Percentiles rank a stretch among this genome's conserved stretches.
Evolutionary conservation across 53 echinoderm and acorn worm species (phyloP).

Genomic region (Arbacia lixula): DNA sequence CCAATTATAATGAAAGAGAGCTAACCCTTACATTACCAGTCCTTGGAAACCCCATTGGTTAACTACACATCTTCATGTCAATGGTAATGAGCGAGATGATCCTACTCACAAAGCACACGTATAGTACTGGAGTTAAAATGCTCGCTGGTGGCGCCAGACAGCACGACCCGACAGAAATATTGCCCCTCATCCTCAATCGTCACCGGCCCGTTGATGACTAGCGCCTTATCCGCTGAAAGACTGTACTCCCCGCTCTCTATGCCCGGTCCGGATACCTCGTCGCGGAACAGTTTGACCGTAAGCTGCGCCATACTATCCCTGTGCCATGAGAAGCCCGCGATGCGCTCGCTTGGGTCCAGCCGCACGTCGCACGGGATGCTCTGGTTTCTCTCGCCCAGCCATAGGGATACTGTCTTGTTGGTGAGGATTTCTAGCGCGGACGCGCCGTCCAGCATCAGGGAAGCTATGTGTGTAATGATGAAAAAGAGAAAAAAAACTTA

Average conservation of each 20-base stretch:
- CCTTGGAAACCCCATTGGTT: too few species aligned
- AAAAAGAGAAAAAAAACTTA: not conserved
- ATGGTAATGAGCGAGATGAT: too few species aligned
- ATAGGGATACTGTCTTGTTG: conserved; percentile 24
- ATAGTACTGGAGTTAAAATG: conserved; percentile 30
- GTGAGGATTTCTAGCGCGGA: conserved; percentile 35
- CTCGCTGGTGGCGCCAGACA: not conserved
- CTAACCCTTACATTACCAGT: too few species aligned
- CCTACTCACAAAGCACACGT: conserved; percentile 35
- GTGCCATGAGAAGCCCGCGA: conserved; percentile 4
- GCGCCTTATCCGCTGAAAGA: conserved; percentile 35
- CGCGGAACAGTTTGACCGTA: not conserved
- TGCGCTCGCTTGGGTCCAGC: not conserved
- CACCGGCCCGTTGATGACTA: not conserved
- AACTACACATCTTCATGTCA: too few species aligned
- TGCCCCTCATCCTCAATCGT: conserved; percentile 31
- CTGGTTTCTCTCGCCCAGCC: conserved; percentile 7
- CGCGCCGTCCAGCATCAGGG: conserved; percentile 13
- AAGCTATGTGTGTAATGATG: not conserved
- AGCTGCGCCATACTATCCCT: not conserved
- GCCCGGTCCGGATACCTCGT: not conserved
- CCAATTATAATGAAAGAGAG: too few species aligned
- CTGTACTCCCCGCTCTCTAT: conserved; percentile 13
- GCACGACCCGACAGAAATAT: conserved; percentile 20
- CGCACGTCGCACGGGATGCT: conserved; percentile 39